A percentile compares a stretch with the other conserved stretches of the same genome.
These are phyloP conservation scores for Samia ricini DNA, from an alignment of 1,140 invertebrate genomes.

Conservation along the genomic window DNA sequence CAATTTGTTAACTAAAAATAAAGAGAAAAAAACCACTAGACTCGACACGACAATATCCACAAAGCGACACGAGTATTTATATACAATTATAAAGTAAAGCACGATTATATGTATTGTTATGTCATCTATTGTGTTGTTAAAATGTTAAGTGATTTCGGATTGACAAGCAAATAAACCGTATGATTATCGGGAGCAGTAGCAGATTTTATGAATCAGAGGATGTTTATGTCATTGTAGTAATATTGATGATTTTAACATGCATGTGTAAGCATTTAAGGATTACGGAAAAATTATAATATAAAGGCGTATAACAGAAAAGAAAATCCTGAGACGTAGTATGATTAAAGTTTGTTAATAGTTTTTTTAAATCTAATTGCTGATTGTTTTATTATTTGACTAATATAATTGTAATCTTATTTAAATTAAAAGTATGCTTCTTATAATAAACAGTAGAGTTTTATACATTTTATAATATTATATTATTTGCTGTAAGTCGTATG, in stretches of 20 bases:
- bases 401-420: too few relatives aligned
- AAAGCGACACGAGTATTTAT: conserved; percentile 42
- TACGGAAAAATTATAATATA: background rate
- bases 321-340: background rate
- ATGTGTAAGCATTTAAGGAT: background rate
- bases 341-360: too few relatives aligned
- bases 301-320: background rate
- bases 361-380: too few relatives aligned
- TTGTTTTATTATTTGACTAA: too few relatives aligned
- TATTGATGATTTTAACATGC: background rate
- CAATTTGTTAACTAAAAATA: background rate
- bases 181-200: conserved; percentile 23
- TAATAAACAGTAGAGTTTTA: too few relatives aligned
- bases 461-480: too few relatives aligned
- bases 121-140: conserved; percentile 29
- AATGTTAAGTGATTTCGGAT: conserved; percentile 22
- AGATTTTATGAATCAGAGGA: conserved; percentile 19
- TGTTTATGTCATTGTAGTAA: background rate
- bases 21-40: background rate
- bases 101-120: conserved; percentile 27
- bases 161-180: conserved; percentile 25
- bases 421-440: too few relatives aligned
- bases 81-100: conserved; percentile 28
- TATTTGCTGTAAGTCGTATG: too few relatives aligned
- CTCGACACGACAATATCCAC: background rate